Evolutionary conservation across 2,113 vertebrate genomes (phyloP).

Genomic region (Cyphomyrus discorhynchus): DNA sequence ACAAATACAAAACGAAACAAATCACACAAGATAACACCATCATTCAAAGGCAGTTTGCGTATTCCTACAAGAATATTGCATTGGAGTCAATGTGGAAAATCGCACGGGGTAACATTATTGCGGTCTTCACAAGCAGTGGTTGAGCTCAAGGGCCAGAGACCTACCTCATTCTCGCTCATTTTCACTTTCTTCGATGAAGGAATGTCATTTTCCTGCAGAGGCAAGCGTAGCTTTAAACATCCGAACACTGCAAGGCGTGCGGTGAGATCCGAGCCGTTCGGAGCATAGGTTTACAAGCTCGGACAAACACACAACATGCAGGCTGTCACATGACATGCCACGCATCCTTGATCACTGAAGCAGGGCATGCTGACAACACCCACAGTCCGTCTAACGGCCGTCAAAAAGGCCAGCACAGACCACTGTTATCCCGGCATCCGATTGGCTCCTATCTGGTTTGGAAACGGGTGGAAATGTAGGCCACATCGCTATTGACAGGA

Average conservation of each 20-base stretch:
- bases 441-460: neutral
- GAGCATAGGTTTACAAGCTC: neutral
- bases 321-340: neutral
- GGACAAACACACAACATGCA: neutral
- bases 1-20: neutral
- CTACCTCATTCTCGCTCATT: constrained; percentile 52
- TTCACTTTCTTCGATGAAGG: constrained; percentile 57
- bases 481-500: constrained; percentile 11
- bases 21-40: neutral
- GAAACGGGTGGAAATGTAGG: neutral
- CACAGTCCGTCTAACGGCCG: neutral
- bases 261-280: neutral
- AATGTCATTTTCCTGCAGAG: constrained; percentile 44
- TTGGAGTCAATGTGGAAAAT: neutral
- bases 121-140: constrained; percentile 32
- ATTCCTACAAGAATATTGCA: neutral
- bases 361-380: neutral
- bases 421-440: neutral
- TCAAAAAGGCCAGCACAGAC: neutral
- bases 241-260: neutral
- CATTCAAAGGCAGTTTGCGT: neutral
- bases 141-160: constrained; percentile 37
- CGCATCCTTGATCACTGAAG: neutral
- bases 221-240: constrained; percentile 14
- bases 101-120: neutral